These are phyloP conservation scores for Pardalotus punctatus DNA, from an alignment of 2,113 vertebrate species.

Conservation along the genomic window DNA sequence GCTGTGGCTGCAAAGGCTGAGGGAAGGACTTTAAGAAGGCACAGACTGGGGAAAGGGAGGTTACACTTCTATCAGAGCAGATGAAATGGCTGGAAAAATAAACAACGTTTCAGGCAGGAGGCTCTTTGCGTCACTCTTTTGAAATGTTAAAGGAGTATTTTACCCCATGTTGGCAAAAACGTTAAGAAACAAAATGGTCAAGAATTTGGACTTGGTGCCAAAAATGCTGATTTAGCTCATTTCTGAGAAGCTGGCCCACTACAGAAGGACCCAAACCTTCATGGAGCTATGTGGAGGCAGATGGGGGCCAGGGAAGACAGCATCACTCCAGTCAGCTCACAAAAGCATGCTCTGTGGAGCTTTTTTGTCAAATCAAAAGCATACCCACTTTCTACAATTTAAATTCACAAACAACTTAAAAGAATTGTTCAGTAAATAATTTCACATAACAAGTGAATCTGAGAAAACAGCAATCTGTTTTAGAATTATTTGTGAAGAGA, in stretches of 20 bases:
- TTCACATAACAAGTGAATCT: slow-evolving; percentile 60
- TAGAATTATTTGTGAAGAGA: slow-evolving; percentile 41
- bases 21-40: neutral
- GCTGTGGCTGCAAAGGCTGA: neutral
- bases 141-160: neutral
- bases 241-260: neutral
- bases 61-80: neutral
- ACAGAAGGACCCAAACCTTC: neutral
- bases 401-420: slow-evolving; percentile 61
- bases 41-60: neutral
- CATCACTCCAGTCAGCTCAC: neutral
- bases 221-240: neutral
- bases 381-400: slow-evolving; percentile 8
- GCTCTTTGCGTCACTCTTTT: neutral
- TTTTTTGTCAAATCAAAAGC: slow-evolving; percentile 23
- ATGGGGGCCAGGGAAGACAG: neutral
- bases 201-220: neutral
- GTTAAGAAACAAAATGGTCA: neutral
- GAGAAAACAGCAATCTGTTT: slow-evolving; percentile 62
- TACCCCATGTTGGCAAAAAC: neutral
- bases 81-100: neutral
- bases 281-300: neutral
- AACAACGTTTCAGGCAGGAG: neutral
- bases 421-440: slow-evolving; percentile 66
- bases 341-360: neutral